Base-by-base conservation (phyloP, 23 tunicate species). In the Pegea sp. region DNA sequence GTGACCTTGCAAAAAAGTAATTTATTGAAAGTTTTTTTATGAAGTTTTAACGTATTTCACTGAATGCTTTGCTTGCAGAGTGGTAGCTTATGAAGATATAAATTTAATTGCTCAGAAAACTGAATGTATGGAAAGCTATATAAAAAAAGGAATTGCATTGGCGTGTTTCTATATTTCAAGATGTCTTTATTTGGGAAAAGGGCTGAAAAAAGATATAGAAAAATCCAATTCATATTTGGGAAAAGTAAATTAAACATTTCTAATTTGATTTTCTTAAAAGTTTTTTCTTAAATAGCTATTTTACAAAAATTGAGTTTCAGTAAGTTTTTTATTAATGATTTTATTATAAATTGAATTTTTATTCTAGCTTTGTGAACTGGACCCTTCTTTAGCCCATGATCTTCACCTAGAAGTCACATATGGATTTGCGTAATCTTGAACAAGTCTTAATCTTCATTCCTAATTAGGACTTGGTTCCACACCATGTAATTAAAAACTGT, bases 1-100 rank as follows among this genome's bases (percentile, higher is more conserved):
- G 95, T 68, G 95, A 84, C 64, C 66, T 84, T 2, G 95, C 95
- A 4, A 54, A 73, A 46, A 57, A 76, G 93, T 81, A 16, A 38
- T 38, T 60, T 7, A 6, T 33, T 6, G 7, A 25, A 54, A 54
- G 11, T 8, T 26, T 26, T 5, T 8, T 8, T 38, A 38, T 8
- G 16, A 38, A 16, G 16, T 0, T 16, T 56, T 13, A 13, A 28
- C 16, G 4, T 30, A 1, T 42, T 2, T 4, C 0, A 28, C 58
- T 18, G 27, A 20, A 16, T 16, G 50, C 33, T 25, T 32, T 8
- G 19, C 38, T 32, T 57, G 27, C 31, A 81, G 95, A 26, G 95
- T 84, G 19, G 76, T 67, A 19, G 76, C 66, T 5, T 84, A 84
- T 52, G 60, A 68, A 24, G 76, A 84, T 52, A 59, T 63, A 13